A percentile compares a stretch with the other conserved stretches of the same genome.
Evolutionary conservation across 2,797 vertebrate species (phyloP).

Genomic region (Micropoecilia bifurca): DNA sequence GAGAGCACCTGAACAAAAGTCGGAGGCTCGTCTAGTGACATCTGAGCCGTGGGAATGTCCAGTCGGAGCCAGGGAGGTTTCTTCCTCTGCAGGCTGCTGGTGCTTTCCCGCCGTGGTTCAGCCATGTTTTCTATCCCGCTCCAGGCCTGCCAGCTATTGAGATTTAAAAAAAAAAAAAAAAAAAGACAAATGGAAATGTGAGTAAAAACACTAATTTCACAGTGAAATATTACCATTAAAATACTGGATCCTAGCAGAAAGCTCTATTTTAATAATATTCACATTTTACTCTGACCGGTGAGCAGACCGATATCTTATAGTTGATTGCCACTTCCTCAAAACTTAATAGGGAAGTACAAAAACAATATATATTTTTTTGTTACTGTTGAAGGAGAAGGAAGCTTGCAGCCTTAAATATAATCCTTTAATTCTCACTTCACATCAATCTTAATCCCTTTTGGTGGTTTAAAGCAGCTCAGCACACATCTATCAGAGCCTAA

Average conservation of each 20-base stretch:
- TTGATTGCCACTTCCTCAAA: conserved; percentile 36
- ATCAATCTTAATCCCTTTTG: conserved; percentile 43
- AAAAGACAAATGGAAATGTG: neutral
- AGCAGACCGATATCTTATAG: conserved; percentile 27
- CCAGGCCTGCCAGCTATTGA: conserved; percentile 79
- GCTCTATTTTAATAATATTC: conserved; percentile 24
- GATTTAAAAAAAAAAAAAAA: conserved; percentile 6
- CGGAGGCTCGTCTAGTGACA: conserved; percentile 86
- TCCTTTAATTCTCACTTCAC: conserved; percentile 59
- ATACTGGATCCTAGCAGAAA: neutral
- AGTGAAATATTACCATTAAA: neutral
- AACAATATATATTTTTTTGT: conserved; percentile 23
- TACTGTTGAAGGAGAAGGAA: conserved; percentile 37
- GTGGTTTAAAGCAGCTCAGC: conserved; percentile 47
- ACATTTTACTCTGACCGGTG: conserved; percentile 20
- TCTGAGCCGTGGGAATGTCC: conserved; percentile 88
- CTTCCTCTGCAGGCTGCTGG: conserved; percentile 97
- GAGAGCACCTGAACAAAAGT: conserved; percentile 86
- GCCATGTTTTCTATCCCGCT: conserved; percentile 85
- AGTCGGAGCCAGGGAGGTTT: conserved; percentile 96
- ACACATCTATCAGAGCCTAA: conserved; percentile 53
- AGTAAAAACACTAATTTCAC: neutral
- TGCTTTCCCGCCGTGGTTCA: conserved; percentile 89
- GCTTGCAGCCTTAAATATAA: conserved; percentile 59
- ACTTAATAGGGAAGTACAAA: conserved; percentile 16